Percentiles rank a stretch among this genome's conserved stretches.
Evolutionary conservation across 1,140 invertebrate species (phyloP).

Genomic region (Trissolcus basalis): DNA sequence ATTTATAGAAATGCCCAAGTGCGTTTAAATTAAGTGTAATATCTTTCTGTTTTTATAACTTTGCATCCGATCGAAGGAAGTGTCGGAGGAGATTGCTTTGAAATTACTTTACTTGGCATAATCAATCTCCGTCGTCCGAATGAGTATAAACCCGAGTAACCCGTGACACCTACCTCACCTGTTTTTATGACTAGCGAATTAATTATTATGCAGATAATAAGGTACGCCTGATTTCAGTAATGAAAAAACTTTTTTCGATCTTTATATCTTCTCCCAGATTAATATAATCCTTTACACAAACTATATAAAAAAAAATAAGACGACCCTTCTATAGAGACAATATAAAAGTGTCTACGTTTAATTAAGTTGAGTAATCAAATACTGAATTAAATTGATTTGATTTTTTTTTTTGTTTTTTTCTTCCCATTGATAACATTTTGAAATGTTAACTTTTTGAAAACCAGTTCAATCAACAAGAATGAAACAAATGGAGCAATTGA

Average conservation of each 20-base stretch:
- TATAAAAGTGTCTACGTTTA: too few relatives aligned
- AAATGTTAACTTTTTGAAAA: not conserved
- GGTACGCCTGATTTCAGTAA: conserved; percentile 2
- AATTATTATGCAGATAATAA: conserved; percentile 17
- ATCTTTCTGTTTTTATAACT: conserved; percentile 46
- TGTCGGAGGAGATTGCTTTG: conserved; percentile 68
- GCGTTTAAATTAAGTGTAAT: conserved; percentile 51
- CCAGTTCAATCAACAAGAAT: not conserved
- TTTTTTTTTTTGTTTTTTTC: not conserved
- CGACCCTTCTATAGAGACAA: too few relatives aligned
- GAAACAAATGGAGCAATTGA: conserved; percentile 18
- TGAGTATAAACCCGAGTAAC: conserved; percentile 41
- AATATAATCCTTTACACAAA: too few relatives aligned
- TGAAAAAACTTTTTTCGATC: conserved; percentile 6
- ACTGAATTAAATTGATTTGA: not conserved
- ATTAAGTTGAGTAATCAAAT: not conserved
- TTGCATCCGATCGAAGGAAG: conserved; percentile 67
- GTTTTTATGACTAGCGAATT: conserved; percentile 32
- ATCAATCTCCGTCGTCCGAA: conserved; percentile 68
- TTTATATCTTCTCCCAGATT: not conserved
- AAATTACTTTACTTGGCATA: conserved; percentile 71
- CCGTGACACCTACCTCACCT: conserved; percentile 23
- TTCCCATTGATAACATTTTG: too few relatives aligned
- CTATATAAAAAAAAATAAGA: too few relatives aligned
- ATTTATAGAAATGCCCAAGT: conserved; percentile 28